Evolutionary conservation across 2,113 vertebrate species (phyloP), one percentile per base, ranked within the genome.

Genomic region (Spilogale gracilis): DNA sequence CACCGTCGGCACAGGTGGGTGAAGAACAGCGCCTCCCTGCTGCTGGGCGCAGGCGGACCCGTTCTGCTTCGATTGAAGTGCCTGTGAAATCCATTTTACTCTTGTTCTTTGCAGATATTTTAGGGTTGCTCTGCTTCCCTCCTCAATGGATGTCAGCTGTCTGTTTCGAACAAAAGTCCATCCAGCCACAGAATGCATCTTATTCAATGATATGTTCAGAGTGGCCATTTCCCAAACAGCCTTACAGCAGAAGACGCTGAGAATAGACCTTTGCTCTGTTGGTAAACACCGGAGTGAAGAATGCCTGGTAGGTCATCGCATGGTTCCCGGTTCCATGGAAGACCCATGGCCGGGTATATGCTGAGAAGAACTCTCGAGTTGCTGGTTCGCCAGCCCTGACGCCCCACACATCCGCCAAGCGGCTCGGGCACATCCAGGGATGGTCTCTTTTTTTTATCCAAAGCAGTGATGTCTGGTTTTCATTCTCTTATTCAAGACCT

Each of bases 151-250:
- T 30, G 96, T 69, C 97, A 99, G 99, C 98, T 99, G 98, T 88
- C 98, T 99, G 7, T 99, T 99, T 96, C 99, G 99, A 96, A 99
- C 99, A 18, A 99, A 98, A 98, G 97, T 99, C 80, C 98, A 99
- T 87, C 97, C 98, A 48, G 98, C 98, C 89, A 76, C 89, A 18
- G 99, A 99, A 86, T 98, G 95, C 4, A 54, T 99, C 76, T 43
- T 97, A 16, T 98, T 99, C 97, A 98, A 97, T 0, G 99, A 99
- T 73, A 81, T 99, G 56, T 99, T 99, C 98, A 96, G 99, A 96
- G 98, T 98, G 56, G 96, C 98, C 76, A 98, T 99, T 92, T 98
- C 99, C 94, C 99, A 98, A 79, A 56, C 82, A 0, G 54, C 89
- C 0, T 95, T 99, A 90, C 98, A 98, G 0, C 98, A 99, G 97